Evolutionary conservation across 2,113 vertebrate species (phyloP).

Genomic region (Eulemur macaco): DNA sequence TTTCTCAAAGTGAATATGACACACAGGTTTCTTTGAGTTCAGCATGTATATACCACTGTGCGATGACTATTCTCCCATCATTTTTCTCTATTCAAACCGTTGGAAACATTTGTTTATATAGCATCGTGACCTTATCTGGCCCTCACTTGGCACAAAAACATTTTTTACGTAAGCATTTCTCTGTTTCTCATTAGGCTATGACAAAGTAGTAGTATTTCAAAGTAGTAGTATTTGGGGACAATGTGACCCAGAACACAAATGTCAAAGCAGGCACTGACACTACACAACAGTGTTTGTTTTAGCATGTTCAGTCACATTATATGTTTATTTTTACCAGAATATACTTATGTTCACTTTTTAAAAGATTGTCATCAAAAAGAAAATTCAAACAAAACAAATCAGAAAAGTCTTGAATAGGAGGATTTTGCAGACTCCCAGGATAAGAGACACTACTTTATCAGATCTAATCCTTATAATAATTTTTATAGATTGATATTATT

Average conservation of each 20-base stretch:
- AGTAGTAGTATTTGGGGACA: neutral
- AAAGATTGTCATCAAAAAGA: neutral
- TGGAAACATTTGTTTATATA: conserved; percentile 7
- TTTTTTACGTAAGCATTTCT: neutral
- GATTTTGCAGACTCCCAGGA: neutral
- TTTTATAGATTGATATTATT: neutral
- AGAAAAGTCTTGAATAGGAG: neutral
- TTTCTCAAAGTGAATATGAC: neutral
- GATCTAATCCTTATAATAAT: neutral
- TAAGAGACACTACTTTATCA: neutral
- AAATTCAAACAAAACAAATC: neutral
- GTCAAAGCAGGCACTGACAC: neutral
- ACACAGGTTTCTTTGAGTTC: neutral
- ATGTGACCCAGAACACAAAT: neutral
- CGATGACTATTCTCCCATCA: neutral
- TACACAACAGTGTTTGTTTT: neutral
- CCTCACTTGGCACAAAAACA: neutral
- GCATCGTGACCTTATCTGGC: neutral
- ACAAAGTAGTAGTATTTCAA: neutral
- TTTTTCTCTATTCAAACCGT: neutral
- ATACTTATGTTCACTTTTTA: neutral
- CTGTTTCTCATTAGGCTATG: conserved; percentile 12
- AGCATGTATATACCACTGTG: neutral
- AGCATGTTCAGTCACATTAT: neutral
- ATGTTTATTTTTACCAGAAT: neutral